Evolutionary conservation across 2,888 invertebrate species (phyloP).

Genomic region (Megaustenia siamemsis): DNA sequence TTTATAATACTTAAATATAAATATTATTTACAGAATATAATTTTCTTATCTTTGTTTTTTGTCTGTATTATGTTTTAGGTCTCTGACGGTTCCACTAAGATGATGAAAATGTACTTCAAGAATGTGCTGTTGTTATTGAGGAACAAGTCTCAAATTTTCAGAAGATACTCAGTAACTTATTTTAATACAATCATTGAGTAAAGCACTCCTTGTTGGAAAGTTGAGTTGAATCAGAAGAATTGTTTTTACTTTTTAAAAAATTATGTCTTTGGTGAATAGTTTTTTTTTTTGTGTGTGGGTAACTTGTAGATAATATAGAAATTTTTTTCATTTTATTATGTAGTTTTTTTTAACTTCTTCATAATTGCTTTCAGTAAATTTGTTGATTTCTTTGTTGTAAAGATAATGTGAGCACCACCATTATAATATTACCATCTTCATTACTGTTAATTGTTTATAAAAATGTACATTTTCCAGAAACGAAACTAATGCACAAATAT

Average conservation of each 20-base stretch:
- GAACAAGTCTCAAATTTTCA: background rate
- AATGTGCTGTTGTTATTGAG: background rate
- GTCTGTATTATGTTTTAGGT: slow-evolving; percentile 22
- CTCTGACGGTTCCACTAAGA: slow-evolving; percentile 42
- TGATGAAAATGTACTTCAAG: slow-evolving; percentile 10
- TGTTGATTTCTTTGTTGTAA: background rate
- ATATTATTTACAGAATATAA: no score
- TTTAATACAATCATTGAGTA: background rate
- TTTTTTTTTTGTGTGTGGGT: no score
- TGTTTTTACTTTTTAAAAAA: background rate
- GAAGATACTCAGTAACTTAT: background rate
- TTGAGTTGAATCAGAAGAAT: no score
- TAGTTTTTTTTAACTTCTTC: background rate
- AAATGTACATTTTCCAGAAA: no score
- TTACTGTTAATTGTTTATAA: no score
- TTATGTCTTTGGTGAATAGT: background rate
- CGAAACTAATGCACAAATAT: no score
- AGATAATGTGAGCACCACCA: background rate
- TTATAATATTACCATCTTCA: background rate
- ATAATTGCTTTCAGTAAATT: background rate
- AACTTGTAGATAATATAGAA: background rate
- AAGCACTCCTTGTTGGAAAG: background rate
- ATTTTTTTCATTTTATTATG: background rate
- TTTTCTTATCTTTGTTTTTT: background rate
- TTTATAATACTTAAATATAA: no score